Evolutionary conservation across 2,113 vertebrate species (phyloP).

Genomic region (Neoarius graeffei): DNA sequence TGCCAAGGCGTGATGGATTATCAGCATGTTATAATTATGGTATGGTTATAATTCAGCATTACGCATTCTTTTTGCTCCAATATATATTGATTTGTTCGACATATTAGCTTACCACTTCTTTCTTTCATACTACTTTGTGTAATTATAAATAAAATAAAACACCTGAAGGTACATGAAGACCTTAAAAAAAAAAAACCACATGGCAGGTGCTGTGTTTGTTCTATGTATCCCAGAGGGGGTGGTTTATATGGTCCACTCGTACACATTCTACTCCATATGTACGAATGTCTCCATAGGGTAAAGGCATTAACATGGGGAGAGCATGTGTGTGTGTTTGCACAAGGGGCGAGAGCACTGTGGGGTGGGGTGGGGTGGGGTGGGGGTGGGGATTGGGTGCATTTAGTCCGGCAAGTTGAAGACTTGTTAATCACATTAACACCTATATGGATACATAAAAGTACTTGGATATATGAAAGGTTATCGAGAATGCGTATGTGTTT

Average conservation of each 20-base stretch:
- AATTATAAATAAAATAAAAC: neutral
- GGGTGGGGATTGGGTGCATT: neutral
- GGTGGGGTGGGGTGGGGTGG: neutral
- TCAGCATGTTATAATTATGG: neutral
- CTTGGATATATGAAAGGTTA: neutral
- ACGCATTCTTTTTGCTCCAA: neutral
- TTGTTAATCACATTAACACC: neutral
- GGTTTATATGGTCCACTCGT: neutral
- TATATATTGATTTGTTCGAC: neutral
- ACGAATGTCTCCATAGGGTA: constrained; percentile 29
- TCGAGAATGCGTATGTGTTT: neutral
- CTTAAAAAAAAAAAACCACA: neutral
- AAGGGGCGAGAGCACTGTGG: neutral
- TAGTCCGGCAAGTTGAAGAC: neutral
- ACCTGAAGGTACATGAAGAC: neutral
- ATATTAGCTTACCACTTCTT: neutral
- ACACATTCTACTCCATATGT: constrained; percentile 9
- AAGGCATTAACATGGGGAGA: constrained; percentile 27
- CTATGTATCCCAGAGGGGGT: neutral
- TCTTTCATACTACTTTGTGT: neutral
- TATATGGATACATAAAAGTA: neutral
- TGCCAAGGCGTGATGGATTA: neutral
- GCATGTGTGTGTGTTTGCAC: constrained; percentile 27
- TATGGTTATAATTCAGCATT: neutral
- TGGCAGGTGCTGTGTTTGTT: constrained; percentile 11